A percentile compares a stretch with the other conserved stretches of the same genome.
Evolutionary conservation across 2,113 vertebrate species (phyloP).

Genomic region (Strigops habroptila): DNA sequence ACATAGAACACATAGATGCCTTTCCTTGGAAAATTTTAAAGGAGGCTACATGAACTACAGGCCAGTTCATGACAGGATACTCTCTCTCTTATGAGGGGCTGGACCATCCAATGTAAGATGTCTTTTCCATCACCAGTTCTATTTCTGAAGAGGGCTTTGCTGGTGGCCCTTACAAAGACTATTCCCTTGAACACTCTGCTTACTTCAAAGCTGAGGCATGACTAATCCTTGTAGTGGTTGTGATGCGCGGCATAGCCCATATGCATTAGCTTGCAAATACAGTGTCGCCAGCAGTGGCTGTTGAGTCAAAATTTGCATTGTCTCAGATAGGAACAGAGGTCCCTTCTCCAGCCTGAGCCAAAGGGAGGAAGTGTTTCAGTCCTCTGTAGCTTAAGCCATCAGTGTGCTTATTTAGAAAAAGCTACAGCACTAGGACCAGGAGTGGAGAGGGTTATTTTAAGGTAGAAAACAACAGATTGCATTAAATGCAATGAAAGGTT

Average conservation of each 20-base stretch:
- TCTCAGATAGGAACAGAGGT: background rate
- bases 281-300: background rate
- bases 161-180: background rate
- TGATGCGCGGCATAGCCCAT: background rate
- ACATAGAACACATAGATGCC: background rate
- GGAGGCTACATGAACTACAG: background rate
- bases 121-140: background rate
- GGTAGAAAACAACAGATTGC: background rate
- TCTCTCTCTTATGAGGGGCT: background rate
- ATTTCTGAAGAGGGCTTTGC: background rate
- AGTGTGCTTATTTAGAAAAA: background rate
- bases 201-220: background rate
- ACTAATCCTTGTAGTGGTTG: background rate
- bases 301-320: background rate
- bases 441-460: background rate
- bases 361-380: background rate
- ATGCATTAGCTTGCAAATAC: background rate
- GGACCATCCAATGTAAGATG: background rate
- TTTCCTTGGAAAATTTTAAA: background rate
- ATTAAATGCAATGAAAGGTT: background rate
- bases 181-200: background rate
- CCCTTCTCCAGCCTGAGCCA: background rate
- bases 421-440: background rate
- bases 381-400: background rate
- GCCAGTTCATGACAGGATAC: rapidly evolving